Conservation (phyloP, 2,888 invertebrate species). For the Rotaria socialis region DNA sequence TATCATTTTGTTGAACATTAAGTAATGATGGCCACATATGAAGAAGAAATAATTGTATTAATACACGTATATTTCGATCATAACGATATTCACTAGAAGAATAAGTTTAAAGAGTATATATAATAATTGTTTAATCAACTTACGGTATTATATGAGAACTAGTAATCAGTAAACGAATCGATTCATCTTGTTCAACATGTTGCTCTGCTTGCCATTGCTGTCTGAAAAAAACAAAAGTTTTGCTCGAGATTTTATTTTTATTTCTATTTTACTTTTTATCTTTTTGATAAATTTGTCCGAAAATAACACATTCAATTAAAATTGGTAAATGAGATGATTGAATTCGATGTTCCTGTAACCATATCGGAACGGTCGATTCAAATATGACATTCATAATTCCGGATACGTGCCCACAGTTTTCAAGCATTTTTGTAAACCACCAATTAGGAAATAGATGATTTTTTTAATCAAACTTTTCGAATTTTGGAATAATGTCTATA, state of each 20-base stretch:
- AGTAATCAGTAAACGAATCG: not conserved
- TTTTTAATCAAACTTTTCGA: no score
- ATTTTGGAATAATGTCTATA: not conserved
- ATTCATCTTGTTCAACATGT: slow-evolving; percentile 15
- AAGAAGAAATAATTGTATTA: slow-evolving; percentile 69
- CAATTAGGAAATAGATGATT: not conserved
- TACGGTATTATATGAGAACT: not conserved
- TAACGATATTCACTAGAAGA: slow-evolving; percentile 22
- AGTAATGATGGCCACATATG: slow-evolving; percentile 79
- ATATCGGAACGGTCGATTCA: not conserved
- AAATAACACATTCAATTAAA: slow-evolving; percentile 15
- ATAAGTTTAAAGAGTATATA: no score
- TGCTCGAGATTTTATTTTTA: no score
- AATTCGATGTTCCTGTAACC: not conserved
- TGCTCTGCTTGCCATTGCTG: not conserved
- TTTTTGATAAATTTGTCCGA: slow-evolving; percentile 19
- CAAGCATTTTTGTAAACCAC: slow-evolving; percentile 7
- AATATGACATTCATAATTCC: not conserved
- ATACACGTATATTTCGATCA: slow-evolving; percentile 1
- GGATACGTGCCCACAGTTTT: not conserved
- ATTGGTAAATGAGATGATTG: not conserved
- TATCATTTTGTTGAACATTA: slow-evolving; percentile 89
- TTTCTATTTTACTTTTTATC: not conserved
- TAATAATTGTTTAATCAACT: no score
- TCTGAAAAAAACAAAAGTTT: not conserved